These are phyloP conservation scores for Agrotis clavis DNA, from an alignment of 2,888 invertebrate species.

Conservation along the genomic window DNA sequence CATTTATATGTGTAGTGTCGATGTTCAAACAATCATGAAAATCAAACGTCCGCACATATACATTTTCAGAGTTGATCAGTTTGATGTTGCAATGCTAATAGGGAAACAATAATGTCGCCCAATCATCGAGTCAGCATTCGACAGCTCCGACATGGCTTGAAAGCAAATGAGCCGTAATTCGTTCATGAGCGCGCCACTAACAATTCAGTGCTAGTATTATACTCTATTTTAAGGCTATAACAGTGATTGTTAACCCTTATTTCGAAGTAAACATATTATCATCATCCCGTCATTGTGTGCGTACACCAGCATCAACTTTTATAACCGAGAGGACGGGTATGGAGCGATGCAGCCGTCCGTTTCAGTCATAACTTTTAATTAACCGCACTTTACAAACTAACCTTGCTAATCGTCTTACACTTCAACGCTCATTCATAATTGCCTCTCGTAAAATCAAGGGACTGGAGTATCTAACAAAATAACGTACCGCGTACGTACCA, in stretches of 20 bases:
- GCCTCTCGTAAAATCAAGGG: conserved; percentile 49
- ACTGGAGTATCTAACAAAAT: conserved; percentile 16
- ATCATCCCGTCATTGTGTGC: conserved; percentile 27
- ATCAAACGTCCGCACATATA: background rate
- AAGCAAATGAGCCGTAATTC: conserved; percentile 32
- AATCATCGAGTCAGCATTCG: conserved; percentile 20
- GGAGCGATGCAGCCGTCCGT: conserved; percentile 67
- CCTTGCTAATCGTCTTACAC: conserved; percentile 78
- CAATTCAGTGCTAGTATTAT: conserved; percentile 14
- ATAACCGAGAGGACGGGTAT: conserved; percentile 41
- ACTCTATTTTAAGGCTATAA: conserved; percentile 13
- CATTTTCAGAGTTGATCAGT: conserved; percentile 2
- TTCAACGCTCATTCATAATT: conserved; percentile 71
- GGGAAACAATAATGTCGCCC: conserved; percentile 30
- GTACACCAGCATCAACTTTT: conserved; percentile 35
- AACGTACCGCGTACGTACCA: background rate
- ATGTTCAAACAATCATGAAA: conserved; percentile 23
- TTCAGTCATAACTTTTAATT: conserved; percentile 81
- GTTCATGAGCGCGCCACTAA: conserved; percentile 14
- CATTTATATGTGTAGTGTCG: too few species aligned
- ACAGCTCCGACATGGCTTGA: conserved; percentile 14
- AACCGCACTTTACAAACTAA: conserved; percentile 81
- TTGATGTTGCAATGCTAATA: conserved; percentile 27
- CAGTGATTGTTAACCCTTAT: conserved; percentile 22
- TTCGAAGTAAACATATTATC: conserved; percentile 12